Base-by-base conservation (phyloP, 2,888 invertebrate genomes). In the Stenoptilia bipunctidactyla region DNA sequence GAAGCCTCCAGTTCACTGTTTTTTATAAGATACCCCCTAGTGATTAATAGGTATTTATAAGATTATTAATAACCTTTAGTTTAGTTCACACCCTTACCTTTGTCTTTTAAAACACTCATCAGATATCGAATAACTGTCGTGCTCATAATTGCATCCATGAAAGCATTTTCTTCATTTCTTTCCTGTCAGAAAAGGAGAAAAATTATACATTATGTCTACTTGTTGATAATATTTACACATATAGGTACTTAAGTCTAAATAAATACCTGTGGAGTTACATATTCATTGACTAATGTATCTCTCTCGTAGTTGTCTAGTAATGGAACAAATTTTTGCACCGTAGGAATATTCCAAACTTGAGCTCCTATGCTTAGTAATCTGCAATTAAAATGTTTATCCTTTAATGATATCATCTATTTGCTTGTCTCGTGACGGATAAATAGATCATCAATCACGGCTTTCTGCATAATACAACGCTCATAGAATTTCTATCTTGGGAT, bases 301-400 rank as follows among this genome's bases (percentile, higher is more conserved):
- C 90, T 76, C 57, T 94, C 89, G 63, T 96, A 97, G 69, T 97
- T 97, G 65, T 97, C 92, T 63, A 92, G 88, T 34, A 97, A 86
- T 20, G 86, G 76, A 35, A 89, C 63, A 50, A 96, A 86, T 55
- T 89, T 91, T 48, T 90, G 86, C 44, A 96, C 89, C 1, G 95
- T 93, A 3, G 89, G 84, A 47, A 90, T 89, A 61, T 88, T 85
- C 66, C 87, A 87, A 13, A 85, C 89, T 48, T 85, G 87, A 8
- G 86, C 57, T 45, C 88, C 85, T 14, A 93, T 85, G 12, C 82
- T 84, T 33, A 94, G 66, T 43, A 94, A 85, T 44, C 94, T 94
- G 67, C 27, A 66, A 70, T 52, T 36, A 39, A 34, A 27, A 34
- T 15, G n/a, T 10, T 27, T 20, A n/a, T n/a, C n/a, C n/a, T n/a